Conservation (phyloP, 2,888 invertebrate genomes). For the Mongoloraphidia duomilia region DNA sequence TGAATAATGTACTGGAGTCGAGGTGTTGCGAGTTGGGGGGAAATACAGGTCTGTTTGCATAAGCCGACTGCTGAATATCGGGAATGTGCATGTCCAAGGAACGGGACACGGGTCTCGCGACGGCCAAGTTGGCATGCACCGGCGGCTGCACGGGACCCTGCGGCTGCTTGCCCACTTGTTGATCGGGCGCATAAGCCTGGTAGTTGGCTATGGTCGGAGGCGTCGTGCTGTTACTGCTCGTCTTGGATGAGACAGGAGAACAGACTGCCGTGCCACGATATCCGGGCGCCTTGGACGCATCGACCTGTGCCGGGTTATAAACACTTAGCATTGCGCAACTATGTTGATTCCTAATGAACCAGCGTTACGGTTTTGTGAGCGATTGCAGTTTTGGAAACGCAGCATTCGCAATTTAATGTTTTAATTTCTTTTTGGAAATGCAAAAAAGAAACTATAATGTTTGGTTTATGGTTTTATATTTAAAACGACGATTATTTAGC, state of each 20-base stretch:
- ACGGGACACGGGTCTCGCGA: constrained; percentile 22
- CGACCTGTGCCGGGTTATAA: constrained; percentile 38
- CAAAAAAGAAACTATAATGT: too few relatives aligned
- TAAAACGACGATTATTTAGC: too few relatives aligned
- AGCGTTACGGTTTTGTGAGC: too few relatives aligned
- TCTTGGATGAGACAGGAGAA: constrained; percentile 56
- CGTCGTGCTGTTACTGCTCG: constrained; percentile 38
- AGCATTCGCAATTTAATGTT: too few relatives aligned
- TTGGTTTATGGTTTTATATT: too few relatives aligned
- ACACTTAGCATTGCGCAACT: background rate
- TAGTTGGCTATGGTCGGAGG: constrained; percentile 30
- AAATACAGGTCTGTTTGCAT: constrained; percentile 20
- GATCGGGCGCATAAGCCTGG: constrained; percentile 6
- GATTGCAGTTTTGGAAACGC: too few relatives aligned
- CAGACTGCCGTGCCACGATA: constrained; percentile 69
- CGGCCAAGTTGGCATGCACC: constrained; percentile 25
- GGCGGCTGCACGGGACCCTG: constrained; percentile 21
- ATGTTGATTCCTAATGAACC: too few relatives aligned
- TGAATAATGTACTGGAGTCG: background rate
- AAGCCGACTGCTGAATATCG: background rate
- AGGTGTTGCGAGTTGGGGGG: constrained; percentile 21
- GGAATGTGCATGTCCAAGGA: background rate
- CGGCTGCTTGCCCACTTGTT: constrained; percentile 18
- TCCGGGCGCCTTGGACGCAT: constrained; percentile 82
- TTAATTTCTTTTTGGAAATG: too few relatives aligned